Base-by-base conservation (phyloP, 2,888 invertebrate species). In the Trachelus stipa region DNA sequence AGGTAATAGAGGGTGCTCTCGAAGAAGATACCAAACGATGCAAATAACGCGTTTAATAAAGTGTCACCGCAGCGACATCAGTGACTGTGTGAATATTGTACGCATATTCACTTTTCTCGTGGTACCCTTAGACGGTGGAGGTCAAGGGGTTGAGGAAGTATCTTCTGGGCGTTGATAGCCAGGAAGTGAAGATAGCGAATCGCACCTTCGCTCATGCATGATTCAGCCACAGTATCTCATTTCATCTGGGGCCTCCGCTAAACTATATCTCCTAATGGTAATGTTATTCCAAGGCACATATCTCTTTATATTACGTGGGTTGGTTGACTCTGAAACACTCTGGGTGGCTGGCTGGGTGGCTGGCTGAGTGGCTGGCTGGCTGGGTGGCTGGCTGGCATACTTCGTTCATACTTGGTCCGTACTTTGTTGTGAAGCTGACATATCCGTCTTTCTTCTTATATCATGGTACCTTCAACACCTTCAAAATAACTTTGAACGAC, bases 261-360 rank as follows among this genome's bases (percentile, higher is more conserved):
- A 91, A 90, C 91, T 90, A 88, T 91, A 91, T 90, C 88, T 90
- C 89, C 90, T 91, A 91, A 91, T 91, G 91, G 90, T 91, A 91
- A 91, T 91, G 89, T 87, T 89, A 91, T 91, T 90, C 90, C 88
- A 85, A 85, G 86, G 88, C 89, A 90, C 91, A 90, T 90, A 91
- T 90, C 90, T 91, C 90, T 91, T 89, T 88, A 91, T 91, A 91
- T 91, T 90, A 90, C 90, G 89, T 88, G 89, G 89, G 84, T 82
- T 83, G 87, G 84, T 81, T 82, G 83, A 30, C 34, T 30, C n/a
- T 12, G 74, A 56, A 56, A 56, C 2, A 56, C 56, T 23, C 56
- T 56, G 56, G 9, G 71, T 71, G 71, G 71, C 71, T 71, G 71
- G 3, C 71, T 33, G 31, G 31, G 9, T 33, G 69, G 69, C 11